Evolutionary conservation across 2,797 vertebrate species (phyloP), one percentile per base, ranked within the genome.

Genomic region (Chromobotia macracanthus): DNA sequence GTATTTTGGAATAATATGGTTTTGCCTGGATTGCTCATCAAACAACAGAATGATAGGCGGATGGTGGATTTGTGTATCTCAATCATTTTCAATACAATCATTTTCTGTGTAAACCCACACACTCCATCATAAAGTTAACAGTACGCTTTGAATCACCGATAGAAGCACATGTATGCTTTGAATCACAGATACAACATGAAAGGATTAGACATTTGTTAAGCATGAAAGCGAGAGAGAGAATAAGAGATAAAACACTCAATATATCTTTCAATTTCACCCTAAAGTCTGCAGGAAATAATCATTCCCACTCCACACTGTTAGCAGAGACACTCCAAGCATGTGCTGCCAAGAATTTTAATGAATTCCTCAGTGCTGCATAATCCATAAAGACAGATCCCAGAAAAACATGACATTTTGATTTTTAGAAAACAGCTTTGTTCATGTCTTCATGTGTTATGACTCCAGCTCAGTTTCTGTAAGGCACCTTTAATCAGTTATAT

Each of bases 171-270:
- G 60, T 50, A 19, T 21, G 12, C 76, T 71, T 21, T 81, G 48
- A 71, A 64, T 71, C 67, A 78, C 44, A 55, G 76, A 79, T 70
- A 70, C 10, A 64, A 71, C 19, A 41, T 70, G 67, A 79, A 71
- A 79, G 48, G 46, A 64, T 61, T 64, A 60, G 28, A 35, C 53
- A 35, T 77, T 68, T 50, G n/a, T 51, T n/a, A 16, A 51, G 15
- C 56, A 16, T 61, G 76, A 50, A 21, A 38, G 53, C 58, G 23
- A 35, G 18, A n/a, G 61, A 53, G 50, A 55, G 56, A 31, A 28
- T 3, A 10, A 51, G 48, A 38, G 75, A 70, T 50, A 58, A 63
- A 63, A 63, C 35, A 6, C 23, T 15, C 23, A 55, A 55, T 25
- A 25, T 55, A 66, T 65, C 64, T 68, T 68, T 68, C n/a, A 58